These are phyloP conservation scores for Telmatherina bonti DNA, from an alignment of 2,797 vertebrate species.

Conservation along the genomic window DNA sequence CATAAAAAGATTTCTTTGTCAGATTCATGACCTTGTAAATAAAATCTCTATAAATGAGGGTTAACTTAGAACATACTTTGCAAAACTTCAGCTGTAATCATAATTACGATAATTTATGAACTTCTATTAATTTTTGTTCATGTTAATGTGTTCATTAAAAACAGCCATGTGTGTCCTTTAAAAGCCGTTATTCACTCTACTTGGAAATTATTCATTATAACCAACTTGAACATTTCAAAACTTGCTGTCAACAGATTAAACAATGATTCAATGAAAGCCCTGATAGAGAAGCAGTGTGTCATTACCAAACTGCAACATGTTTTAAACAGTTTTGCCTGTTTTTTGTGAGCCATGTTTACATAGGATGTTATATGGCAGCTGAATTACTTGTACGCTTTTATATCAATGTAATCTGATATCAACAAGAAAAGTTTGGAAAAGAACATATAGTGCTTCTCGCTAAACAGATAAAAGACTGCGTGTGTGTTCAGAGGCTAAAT, in stretches of 20 bases:
- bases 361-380: not conserved
- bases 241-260: not conserved
- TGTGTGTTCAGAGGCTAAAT: not conserved
- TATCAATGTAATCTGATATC: not conserved
- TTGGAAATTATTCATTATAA: constrained; percentile 25
- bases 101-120: not conserved
- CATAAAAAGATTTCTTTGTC: not conserved
- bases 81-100: not conserved
- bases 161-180: no score
- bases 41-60: not conserved
- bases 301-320: not conserved
- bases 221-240: constrained; percentile 13
- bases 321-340: not conserved
- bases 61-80: not conserved
- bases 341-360: not conserved
- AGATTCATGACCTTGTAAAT: not conserved
- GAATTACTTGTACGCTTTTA: no score
- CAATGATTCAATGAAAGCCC: not conserved
- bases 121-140: constrained; percentile 8
- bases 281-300: not conserved
- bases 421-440: not conserved
- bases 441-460: not conserved
- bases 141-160: constrained; percentile 9
- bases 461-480: constrained; percentile 1
- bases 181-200: not conserved